These are phyloP conservation scores for Cololabis saira DNA, from an alignment of 2,113 vertebrate genomes.

Conservation along the genomic window DNA sequence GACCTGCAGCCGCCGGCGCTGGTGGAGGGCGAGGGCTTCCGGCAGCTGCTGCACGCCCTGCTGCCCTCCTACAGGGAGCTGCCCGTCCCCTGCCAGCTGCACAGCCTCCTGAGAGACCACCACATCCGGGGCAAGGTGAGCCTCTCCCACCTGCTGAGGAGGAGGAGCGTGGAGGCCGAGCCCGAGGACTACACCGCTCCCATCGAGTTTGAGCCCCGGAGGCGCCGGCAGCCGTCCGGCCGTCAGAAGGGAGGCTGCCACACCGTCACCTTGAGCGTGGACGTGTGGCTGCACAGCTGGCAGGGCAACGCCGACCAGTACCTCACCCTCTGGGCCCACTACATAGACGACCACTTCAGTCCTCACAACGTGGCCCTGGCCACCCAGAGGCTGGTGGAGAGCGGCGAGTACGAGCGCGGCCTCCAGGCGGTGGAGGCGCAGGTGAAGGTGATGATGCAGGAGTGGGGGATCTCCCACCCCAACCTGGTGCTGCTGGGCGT, in stretches of 20 bases:
- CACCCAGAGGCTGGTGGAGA: constrained; percentile 54
- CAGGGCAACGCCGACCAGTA: constrained; percentile 58
- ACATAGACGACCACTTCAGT: constrained; percentile 68
- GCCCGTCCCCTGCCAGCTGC: constrained; percentile 61
- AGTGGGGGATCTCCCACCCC: constrained; percentile 75
- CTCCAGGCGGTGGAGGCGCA: constrained; percentile 46
- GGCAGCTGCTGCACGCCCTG: constrained; percentile 70
- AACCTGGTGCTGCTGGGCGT: constrained; percentile 66
- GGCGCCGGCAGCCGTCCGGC: constrained; percentile 3
- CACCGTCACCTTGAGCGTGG: constrained; percentile 71
- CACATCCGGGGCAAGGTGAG: constrained; percentile 45
- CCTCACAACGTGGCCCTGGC: constrained; percentile 71
- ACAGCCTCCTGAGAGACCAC: constrained; percentile 62
- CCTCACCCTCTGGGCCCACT: constrained; percentile 79
- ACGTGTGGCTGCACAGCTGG: constrained; percentile 77
- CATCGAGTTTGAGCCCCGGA: constrained; percentile 45
- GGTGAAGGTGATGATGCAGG: constrained; percentile 66
- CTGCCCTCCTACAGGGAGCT: constrained; percentile 73
- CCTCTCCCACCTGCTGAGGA: constrained; percentile 45
- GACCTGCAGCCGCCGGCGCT: constrained; percentile 76
- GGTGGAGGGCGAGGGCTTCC: constrained; percentile 79
- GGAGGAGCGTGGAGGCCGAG: not conserved
- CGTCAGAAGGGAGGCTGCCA: constrained; percentile 30
- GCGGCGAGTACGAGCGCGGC: constrained; percentile 32
- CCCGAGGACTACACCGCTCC: constrained; percentile 57